Evolutionary conservation across 2,888 invertebrate genomes (phyloP), one percentile per base, ranked within the genome.

Genomic region (Phaedon cochleariae): DNA sequence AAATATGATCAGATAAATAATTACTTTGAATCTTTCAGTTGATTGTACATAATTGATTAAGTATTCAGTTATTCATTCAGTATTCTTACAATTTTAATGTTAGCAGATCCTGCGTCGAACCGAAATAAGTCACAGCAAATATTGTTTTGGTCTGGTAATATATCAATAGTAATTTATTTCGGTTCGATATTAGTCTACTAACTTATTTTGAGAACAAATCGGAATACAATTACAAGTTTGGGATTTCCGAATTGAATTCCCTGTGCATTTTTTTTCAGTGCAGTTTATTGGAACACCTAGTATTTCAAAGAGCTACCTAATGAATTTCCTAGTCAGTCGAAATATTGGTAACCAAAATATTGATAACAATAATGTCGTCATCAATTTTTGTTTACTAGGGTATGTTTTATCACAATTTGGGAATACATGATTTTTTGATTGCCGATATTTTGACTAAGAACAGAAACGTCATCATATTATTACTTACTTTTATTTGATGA

Each of bases 11-110:
- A 68, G 68, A 70, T 70, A 68, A 63, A 51, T 62, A 7, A 26
- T 4, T 41, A 15, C 22, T 45, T 45, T 46, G 17, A 21, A 41
- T 62, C 49, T 62, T 62, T 64, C 59, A 53, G 70, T 67, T 72
- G 72, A 70, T 72, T 72, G 72, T 72, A 70, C 68, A 54, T 72
- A 72, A 68, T 70, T 67, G 72, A 72, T 69, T 67, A 69, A 63
- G 59, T 48, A 64, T 61, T 67, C 59, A 61, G 55, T 68, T 58
- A 59, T 65, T 60, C 63, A 67, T 57, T 64, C 58, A 29, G 53
- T 12, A 52, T 61, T 41, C 7, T 55, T 54, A 60, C 60, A 54
- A 55, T 48, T 22, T 64, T 21, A 52, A 64, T 51, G 51, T 41
- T 15, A 41, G 7, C n/a, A 41, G 41, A 41, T 41, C 6, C 41